phyloP scores from a whole-genome alignment of 2,797 vertebrate genomes.

The Ctenochaetus hawaiiensis region DNA sequence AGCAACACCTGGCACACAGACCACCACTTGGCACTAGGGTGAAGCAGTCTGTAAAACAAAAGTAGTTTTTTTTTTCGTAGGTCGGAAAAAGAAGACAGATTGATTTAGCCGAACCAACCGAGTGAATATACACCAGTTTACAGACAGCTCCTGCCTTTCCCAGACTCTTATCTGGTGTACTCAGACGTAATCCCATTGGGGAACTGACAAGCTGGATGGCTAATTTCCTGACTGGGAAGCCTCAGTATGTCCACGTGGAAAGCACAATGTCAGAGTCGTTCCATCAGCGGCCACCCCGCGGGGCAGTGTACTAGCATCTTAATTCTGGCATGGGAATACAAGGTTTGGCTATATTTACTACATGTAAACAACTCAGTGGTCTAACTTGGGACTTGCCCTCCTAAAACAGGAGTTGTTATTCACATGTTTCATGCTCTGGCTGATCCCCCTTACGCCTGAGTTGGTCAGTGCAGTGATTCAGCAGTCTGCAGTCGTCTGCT shows the following conservation, averaged over 20 bases:
- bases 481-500: background rate
- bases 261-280: conserved; percentile 56
- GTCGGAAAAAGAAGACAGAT: conserved; percentile 9
- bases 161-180: conserved; percentile 42
- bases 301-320: conserved; percentile 46
- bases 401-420: conserved; percentile 7
- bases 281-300: conserved; percentile 40
- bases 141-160: conserved; percentile 16
- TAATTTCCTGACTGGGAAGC: conserved; percentile 64
- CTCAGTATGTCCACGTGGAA: conserved; percentile 40
- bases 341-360: conserved; percentile 47
- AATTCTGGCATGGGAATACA: conserved; percentile 55
- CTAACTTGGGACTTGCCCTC: conserved; percentile 40
- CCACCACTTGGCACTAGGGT: background rate
- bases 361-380: conserved; percentile 57
- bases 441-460: conserved; percentile 16
- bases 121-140: conserved; percentile 25
- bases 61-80: background rate
- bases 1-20: conserved; percentile 7
- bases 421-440: conserved; percentile 15
- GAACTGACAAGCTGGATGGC: conserved; percentile 49
- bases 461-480: conserved; percentile 20
- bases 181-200: conserved; percentile 62
- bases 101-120: conserved; percentile 29
- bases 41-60: background rate